Evolutionary conservation across 1,140 invertebrate genomes (phyloP).

Genomic region (Drosophila lini): DNA sequence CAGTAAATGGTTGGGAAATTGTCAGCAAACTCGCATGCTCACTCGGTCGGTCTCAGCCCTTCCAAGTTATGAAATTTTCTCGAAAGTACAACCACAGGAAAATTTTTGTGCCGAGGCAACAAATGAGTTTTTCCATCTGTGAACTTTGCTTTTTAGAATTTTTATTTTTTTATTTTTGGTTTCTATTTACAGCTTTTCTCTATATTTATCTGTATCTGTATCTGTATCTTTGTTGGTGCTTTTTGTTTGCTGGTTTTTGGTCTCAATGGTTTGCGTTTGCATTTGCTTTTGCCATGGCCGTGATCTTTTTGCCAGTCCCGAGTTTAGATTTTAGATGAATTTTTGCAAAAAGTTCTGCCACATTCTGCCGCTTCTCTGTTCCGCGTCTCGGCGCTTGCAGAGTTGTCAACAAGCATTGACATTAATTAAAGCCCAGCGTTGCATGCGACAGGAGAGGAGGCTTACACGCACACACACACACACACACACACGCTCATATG

Average conservation of each 20-base stretch:
- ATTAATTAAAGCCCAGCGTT: slow-evolving; percentile 77
- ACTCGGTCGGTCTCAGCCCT: background rate
- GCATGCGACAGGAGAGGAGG: slow-evolving; percentile 51
- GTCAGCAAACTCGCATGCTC: slow-evolving; percentile 13
- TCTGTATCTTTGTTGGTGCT: background rate
- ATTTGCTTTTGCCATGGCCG: slow-evolving; percentile 9
- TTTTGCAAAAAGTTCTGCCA: slow-evolving; percentile 29
- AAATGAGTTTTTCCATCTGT: slow-evolving; percentile 21
- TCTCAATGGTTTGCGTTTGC: background rate
- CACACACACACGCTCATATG: background rate
- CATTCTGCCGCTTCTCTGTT: background rate
- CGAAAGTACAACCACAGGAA: slow-evolving; percentile 16
- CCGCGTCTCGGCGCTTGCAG: slow-evolving; percentile 30
- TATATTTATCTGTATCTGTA: background rate
- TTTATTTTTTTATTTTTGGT: slow-evolving; percentile 1
- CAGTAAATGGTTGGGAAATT: slow-evolving; percentile 17
- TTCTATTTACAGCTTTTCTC: background rate
- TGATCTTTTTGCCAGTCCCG: slow-evolving; percentile 31
- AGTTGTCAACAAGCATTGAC: slow-evolving; percentile 79
- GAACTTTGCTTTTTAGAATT: slow-evolving; percentile 24
- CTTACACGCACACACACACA: no score
- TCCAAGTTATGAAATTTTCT: slow-evolving; percentile 21
- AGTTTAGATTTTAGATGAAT: slow-evolving; percentile 26
- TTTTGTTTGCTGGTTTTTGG: slow-evolving; percentile 9
- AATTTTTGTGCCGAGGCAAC: slow-evolving; percentile 9